These are phyloP conservation scores for Coleophora flavipennella DNA, from an alignment of 2,888 invertebrate genomes.

Conservation along the genomic window DNA sequence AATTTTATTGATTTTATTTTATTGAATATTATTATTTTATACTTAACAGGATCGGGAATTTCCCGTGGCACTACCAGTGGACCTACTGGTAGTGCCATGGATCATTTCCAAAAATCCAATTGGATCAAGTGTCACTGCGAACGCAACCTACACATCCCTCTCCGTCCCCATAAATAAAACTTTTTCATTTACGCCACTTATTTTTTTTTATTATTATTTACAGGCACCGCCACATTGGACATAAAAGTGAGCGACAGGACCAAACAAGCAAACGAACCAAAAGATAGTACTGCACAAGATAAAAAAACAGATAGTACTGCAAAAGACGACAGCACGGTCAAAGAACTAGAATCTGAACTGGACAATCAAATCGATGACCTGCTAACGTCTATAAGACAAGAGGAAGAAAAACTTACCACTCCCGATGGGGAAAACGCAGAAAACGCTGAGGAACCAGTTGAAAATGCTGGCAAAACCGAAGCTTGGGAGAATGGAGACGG, in stretches of 20 bases:
- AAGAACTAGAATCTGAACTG: conserved; percentile 16
- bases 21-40: too few species aligned
- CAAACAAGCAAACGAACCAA: neutral
- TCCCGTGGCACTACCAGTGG: too few species aligned
- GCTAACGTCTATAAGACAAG: conserved; percentile 31
- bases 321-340: conserved; percentile 4
- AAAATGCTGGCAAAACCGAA: neutral
- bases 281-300: too few species aligned
- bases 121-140: too few species aligned
- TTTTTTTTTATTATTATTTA: neutral
- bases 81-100: too few species aligned
- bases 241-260: conserved; percentile 29
- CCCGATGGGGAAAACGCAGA: neutral
- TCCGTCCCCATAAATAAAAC: too few species aligned
- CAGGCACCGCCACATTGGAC: conserved; percentile 32
- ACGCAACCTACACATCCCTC: too few species aligned
- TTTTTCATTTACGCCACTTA: too few species aligned
- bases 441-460: conserved; percentile 2
- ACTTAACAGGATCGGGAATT: too few species aligned
- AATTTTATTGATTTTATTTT: too few species aligned
- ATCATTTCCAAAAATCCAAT: too few species aligned
- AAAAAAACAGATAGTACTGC: neutral
- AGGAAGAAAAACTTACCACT: conserved; percentile 18
- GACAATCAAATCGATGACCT: conserved; percentile 43
- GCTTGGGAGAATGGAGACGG: neutral